These are phyloP conservation scores for Fratercula arctica DNA, from an alignment of 2,797 vertebrate genomes.

Conservation along the genomic window DNA sequence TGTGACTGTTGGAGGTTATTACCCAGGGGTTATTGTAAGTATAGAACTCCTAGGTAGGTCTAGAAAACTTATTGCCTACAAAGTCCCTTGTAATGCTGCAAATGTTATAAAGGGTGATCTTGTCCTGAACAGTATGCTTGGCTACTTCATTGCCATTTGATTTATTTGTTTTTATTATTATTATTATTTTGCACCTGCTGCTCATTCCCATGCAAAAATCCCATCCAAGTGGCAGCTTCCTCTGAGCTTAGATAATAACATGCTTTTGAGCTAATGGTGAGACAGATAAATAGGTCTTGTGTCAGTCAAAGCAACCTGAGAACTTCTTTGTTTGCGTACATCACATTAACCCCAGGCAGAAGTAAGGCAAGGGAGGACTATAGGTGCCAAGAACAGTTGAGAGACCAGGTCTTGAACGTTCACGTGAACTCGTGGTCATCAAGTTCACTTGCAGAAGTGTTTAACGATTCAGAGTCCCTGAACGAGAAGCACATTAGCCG, in stretches of 20 bases:
- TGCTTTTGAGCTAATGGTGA: background rate
- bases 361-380: background rate
- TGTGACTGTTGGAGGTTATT: slow-evolving; percentile 98
- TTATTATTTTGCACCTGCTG: slow-evolving; percentile 62
- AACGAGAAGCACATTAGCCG: background rate
- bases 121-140: slow-evolving; percentile 51
- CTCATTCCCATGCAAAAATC: slow-evolving; percentile 57
- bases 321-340: background rate
- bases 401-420: background rate
- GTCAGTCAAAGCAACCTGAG: background rate
- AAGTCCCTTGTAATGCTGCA: slow-evolving; percentile 42
- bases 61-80: slow-evolving; percentile 47
- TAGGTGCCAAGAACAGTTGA: background rate
- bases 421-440: background rate
- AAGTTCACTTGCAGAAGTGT: background rate
- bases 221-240: background rate
- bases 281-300: background rate
- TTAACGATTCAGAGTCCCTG: background rate
- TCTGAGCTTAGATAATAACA: background rate
- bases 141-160: slow-evolving; percentile 57
- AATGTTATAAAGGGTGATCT: slow-evolving; percentile 29
- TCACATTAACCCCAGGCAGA: background rate
- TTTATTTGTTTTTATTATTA: slow-evolving; percentile 27
- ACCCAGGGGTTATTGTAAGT: slow-evolving; percentile 98
- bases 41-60: slow-evolving; percentile 67